These are phyloP conservation scores for Neoarius graeffei DNA, from an alignment of 2,113 vertebrate genomes.

Conservation along the genomic window DNA sequence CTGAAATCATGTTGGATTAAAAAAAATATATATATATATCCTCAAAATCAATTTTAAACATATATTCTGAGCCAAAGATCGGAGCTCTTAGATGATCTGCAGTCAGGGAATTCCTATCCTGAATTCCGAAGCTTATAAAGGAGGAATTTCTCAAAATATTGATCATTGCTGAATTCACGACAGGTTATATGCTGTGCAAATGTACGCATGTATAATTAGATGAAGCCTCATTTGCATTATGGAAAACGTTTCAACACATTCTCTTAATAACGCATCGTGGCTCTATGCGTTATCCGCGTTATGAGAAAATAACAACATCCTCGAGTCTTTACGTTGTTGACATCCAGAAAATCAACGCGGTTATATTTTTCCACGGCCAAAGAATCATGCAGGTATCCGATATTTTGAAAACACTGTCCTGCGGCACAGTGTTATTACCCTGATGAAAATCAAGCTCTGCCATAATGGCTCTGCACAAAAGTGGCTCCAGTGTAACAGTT, in stretches of 20 bases:
- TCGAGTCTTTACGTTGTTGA: too few relatives aligned
- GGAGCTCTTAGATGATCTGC: not conserved
- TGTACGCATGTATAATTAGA: not conserved
- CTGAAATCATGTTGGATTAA: not conserved
- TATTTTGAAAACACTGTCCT: conserved; percentile 23
- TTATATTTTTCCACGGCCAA: not conserved
- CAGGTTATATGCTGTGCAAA: not conserved
- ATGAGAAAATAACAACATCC: not conserved
- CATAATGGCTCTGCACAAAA: conserved; percentile 37
- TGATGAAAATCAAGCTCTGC: conserved; percentile 48
- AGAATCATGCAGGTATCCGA: not conserved
- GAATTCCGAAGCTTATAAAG: not conserved
- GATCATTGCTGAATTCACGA: not conserved
- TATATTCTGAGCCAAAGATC: too few relatives aligned
- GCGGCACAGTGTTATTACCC: conserved; percentile 36
- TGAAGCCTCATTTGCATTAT: not conserved
- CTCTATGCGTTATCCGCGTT: not conserved
- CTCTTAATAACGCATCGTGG: not conserved
- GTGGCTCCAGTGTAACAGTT: conserved; percentile 48
- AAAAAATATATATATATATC: too few relatives aligned
- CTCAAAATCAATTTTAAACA: not conserved
- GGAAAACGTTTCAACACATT: not conserved
- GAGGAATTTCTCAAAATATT: not conserved
- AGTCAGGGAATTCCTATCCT: not conserved
- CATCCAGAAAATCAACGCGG: not conserved